Evolutionary conservation across 2,113 vertebrate genomes (phyloP).

Genomic region (Ammodytes marinus): DNA sequence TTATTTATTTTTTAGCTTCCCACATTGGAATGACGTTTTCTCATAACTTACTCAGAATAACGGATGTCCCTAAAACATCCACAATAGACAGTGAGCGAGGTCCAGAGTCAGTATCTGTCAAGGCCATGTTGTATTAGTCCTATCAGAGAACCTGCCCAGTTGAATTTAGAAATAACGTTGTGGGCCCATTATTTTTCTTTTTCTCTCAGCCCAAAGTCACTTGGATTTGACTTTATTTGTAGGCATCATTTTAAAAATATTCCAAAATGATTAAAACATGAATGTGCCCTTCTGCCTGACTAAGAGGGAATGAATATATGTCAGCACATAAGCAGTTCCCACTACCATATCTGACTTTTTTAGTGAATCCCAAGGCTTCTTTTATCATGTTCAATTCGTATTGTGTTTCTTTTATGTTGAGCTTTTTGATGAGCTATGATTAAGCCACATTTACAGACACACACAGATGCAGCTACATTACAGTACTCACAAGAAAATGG

Average conservation of each 20-base stretch:
- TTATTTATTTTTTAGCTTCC: too few relatives aligned
- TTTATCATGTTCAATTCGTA: neutral
- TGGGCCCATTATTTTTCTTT: neutral
- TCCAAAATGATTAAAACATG: neutral
- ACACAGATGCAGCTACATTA: constrained; percentile 4
- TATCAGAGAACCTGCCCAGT: too few relatives aligned
- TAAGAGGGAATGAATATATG: neutral
- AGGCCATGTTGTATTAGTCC: too few relatives aligned
- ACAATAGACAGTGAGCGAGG: neutral
- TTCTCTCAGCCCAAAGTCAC: neutral
- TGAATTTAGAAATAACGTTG: neutral
- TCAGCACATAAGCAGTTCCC: neutral
- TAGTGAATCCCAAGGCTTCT: neutral
- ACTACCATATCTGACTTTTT: neutral
- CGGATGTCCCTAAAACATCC: neutral
- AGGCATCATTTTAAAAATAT: neutral
- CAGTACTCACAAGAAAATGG: neutral
- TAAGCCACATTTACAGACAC: constrained; percentile 2
- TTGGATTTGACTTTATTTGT: neutral
- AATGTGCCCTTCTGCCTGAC: neutral
- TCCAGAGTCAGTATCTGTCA: too few relatives aligned
- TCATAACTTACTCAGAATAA: neutral
- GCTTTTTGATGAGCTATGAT: neutral
- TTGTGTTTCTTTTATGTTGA: neutral
- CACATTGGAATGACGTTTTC: too few relatives aligned